Evolutionary conservation across 2,113 vertebrate species (phyloP).

Genomic region (Pundamilia nyererei): DNA sequence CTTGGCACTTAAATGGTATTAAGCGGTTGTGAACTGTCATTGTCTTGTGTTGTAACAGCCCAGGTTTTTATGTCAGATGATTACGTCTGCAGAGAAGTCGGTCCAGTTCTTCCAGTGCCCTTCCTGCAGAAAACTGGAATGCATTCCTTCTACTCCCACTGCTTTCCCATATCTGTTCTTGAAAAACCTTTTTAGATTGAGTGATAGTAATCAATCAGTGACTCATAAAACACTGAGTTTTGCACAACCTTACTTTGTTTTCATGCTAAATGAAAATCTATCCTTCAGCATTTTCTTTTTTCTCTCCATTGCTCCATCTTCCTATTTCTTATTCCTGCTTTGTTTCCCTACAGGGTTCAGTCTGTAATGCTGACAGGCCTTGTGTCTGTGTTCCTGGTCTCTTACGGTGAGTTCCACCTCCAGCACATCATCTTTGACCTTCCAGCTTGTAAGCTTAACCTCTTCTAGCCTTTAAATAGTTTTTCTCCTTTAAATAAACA

Average conservation of each 20-base stretch:
- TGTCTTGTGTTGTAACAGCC: not conserved
- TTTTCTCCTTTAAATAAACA: not conserved
- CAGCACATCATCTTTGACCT: not conserved
- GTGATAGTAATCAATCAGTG: not conserved
- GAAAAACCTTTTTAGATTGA: not conserved
- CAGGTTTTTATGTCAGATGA: not conserved
- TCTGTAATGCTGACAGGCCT: constrained; percentile 35
- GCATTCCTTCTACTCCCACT: not conserved
- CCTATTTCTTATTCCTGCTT: not conserved
- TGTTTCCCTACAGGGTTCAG: constrained; percentile 41
- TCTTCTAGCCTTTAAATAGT: not conserved
- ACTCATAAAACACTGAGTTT: not conserved
- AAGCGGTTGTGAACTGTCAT: not conserved
- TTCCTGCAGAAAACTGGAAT: not conserved
- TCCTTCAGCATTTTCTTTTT: not conserved
- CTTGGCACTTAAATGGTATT: not conserved
- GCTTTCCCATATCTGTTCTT: not conserved
- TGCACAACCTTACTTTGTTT: not conserved
- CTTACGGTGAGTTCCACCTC: constrained; percentile 53
- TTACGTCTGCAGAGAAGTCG: not conserved
- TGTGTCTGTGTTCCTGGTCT: constrained; percentile 31
- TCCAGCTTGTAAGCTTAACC: not conserved
- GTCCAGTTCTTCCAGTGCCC: not conserved
- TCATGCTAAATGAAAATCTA: not conserved
- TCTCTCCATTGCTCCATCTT: not conserved